phyloP scores from a whole-genome alignment of 2,113 vertebrate genomes.

The Prunella himalayana region DNA sequence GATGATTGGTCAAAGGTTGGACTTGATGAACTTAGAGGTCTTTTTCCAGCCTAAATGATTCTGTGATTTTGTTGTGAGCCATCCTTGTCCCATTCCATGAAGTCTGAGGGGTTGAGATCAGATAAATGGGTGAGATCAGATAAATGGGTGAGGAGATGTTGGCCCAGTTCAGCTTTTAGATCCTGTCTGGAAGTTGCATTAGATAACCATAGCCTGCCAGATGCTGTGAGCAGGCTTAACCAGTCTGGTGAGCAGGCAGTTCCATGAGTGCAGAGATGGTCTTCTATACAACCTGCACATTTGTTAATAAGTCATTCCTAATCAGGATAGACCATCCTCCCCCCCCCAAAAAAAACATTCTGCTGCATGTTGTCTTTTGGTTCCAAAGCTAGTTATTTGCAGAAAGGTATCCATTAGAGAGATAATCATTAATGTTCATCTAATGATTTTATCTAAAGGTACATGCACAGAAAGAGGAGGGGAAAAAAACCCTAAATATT shows the following conservation, averaged over 20 bases:
- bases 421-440: not conserved
- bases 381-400: not conserved
- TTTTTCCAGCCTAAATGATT: not conserved
- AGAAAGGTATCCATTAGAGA: not conserved
- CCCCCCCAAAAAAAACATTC: not conserved
- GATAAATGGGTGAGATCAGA: not conserved
- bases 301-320: not conserved
- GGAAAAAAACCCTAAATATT: not conserved
- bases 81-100: not conserved
- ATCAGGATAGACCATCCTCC: not conserved
- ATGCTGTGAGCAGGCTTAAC: not conserved
- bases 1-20: not conserved
- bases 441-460: not conserved
- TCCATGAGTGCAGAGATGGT: not conserved
- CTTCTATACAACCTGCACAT: not conserved
- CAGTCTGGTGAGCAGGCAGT: not conserved
- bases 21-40: accelerated
- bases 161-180: not conserved
- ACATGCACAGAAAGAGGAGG: not conserved
- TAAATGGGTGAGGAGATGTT: not conserved
- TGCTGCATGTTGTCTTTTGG: not conserved
- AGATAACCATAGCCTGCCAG: not conserved
- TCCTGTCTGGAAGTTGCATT: not conserved
- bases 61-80: not conserved
- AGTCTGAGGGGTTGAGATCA: not conserved